phyloP scores from a whole-genome alignment of 2,113 vertebrate species.

The Nansenia antarctica region DNA sequence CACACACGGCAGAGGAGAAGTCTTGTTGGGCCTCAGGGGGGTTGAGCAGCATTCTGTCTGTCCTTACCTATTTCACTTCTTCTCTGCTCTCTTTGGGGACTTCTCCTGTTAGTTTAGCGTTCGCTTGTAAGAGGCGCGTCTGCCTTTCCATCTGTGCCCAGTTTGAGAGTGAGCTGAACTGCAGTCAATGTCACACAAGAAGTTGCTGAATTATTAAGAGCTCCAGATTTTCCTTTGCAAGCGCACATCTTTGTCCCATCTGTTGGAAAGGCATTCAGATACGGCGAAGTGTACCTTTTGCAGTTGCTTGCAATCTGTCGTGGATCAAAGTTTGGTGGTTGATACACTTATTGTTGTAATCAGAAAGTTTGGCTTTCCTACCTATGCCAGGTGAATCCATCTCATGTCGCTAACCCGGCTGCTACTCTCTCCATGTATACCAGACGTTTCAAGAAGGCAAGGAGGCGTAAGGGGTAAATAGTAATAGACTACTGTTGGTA shows the following conservation, averaged over 20 bases:
- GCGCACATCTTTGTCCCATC: constrained; percentile 79
- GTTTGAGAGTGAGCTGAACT: constrained; percentile 76
- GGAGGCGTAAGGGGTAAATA: too few relatives aligned
- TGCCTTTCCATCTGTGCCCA: constrained; percentile 80
- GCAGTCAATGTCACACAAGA: constrained; percentile 78
- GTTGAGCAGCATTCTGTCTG: constrained; percentile 73
- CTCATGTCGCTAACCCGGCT: background rate
- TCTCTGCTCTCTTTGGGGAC: constrained; percentile 67
- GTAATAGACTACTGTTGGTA: too few relatives aligned
- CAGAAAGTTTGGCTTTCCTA: constrained; percentile 53
- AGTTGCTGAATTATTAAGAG: constrained; percentile 83
- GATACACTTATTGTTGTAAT: constrained; percentile 62
- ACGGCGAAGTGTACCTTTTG: constrained; percentile 73
- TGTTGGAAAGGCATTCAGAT: constrained; percentile 69
- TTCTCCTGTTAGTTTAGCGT: constrained; percentile 77
- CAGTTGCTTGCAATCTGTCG: constrained; percentile 73
- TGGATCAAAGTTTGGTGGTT: constrained; percentile 67
- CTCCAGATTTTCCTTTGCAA: constrained; percentile 78
- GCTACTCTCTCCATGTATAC: too few relatives aligned
- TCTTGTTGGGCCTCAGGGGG: constrained; percentile 67
- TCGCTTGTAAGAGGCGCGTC: constrained; percentile 71
- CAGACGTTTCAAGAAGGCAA: too few relatives aligned
- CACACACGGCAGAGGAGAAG: constrained; percentile 32
- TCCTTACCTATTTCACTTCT: constrained; percentile 70
- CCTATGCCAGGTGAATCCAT: constrained; percentile 19